phyloP scores from a whole-genome alignment of 1,140 invertebrate genomes.

The Mamestra configurata region DNA sequence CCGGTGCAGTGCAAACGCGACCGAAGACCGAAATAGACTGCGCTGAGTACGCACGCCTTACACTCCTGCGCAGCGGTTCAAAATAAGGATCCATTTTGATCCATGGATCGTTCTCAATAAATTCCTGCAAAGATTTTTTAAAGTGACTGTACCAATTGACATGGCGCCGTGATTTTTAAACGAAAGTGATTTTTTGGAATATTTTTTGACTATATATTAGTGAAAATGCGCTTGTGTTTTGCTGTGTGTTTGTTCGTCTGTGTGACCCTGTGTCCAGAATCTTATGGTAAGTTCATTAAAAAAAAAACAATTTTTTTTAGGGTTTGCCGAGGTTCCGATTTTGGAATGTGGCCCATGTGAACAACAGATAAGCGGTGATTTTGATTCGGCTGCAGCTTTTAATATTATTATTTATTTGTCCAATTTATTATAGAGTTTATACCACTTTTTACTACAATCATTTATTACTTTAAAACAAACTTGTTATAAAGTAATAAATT shows the following conservation, averaged over 20 bases:
- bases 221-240: constrained; percentile 52
- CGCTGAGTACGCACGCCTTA: constrained; percentile 59
- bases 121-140: constrained; percentile 12
- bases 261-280: constrained; percentile 48
- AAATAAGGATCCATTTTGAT: constrained; percentile 65
- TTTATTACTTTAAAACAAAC: too few species aligned
- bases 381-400: too few species aligned
- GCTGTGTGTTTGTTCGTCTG: constrained; percentile 47
- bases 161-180: constrained; percentile 42
- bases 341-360: not conserved
- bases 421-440: too few species aligned
- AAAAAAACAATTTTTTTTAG: too few species aligned
- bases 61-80: constrained; percentile 70
- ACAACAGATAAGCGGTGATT: not conserved
- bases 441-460: too few species aligned
- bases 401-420: too few species aligned
- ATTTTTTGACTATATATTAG: constrained; percentile 17
- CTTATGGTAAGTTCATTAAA: constrained; percentile 50
- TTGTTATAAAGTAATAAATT: too few species aligned
- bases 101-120: constrained; percentile 62
- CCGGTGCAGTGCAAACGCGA: constrained; percentile 66
- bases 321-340: not conserved
- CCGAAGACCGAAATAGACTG: constrained; percentile 83
- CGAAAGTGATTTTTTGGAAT: constrained; percentile 26
- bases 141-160: constrained; percentile 41